Evolutionary conservation across 2,888 invertebrate species (phyloP).

Genomic region (Exephanes ischioxanthus): DNA sequence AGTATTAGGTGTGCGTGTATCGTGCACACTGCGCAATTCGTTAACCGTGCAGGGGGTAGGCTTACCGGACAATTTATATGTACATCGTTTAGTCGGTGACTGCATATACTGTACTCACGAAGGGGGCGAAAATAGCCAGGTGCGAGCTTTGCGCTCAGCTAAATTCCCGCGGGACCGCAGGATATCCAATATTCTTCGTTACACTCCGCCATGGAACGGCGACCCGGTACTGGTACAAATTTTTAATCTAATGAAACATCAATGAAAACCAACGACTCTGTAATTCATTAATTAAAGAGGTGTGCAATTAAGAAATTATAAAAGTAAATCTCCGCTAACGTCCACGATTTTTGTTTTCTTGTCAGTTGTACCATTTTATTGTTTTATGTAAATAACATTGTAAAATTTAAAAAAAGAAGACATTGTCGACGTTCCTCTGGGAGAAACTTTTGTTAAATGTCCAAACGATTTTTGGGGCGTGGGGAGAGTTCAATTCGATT

Average conservation of each 20-base stretch:
- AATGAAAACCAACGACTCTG: neutral
- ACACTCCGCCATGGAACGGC: neutral
- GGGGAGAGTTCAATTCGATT: conserved; percentile 1
- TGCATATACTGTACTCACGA: conserved; percentile 22
- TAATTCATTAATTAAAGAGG: neutral
- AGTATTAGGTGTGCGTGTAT: neutral
- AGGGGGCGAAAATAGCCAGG: conserved; percentile 37
- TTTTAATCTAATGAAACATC: neutral
- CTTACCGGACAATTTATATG: conserved; percentile 60
- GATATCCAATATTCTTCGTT: conserved; percentile 55
- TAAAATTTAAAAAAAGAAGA: neutral
- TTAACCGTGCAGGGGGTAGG: conserved; percentile 32
- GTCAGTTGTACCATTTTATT: too few species aligned
- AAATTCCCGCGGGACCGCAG: conserved; percentile 37
- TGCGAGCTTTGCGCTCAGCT: conserved; percentile 34
- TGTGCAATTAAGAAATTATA: conserved; percentile 1
- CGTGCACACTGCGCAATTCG: conserved; percentile 35
- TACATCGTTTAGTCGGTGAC: conserved; percentile 48
- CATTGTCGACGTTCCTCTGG: neutral
- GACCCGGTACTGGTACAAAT: neutral
- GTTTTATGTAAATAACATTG: neutral
- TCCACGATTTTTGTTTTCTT: too few species aligned
- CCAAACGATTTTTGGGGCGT: neutral
- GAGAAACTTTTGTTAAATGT: neutral
- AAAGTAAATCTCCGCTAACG: neutral